phyloP scores from a whole-genome alignment of 2,888 invertebrate genomes.

The Rhogogaster chlorosoma region DNA sequence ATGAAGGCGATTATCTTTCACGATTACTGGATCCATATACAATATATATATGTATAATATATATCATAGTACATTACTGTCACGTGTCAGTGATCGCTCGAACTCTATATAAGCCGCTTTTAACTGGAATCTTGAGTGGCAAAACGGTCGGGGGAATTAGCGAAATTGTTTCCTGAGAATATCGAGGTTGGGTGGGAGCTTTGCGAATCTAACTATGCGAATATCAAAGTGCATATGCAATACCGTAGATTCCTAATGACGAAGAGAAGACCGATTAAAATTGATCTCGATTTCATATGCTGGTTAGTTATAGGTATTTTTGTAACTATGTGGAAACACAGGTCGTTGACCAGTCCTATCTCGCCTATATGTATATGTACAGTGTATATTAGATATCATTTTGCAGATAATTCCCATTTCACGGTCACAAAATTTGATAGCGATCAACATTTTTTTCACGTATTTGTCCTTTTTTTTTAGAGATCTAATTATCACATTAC shows the following conservation, averaged over 20 bases:
- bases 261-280: not conserved
- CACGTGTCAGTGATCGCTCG: not conserved
- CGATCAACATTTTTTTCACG: not conserved
- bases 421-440: slow-evolving; percentile 1
- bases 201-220: too few relatives aligned
- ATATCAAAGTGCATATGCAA: not conserved
- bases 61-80: not conserved
- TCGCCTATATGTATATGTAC: not conserved
- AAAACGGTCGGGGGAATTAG: not conserved
- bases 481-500: not conserved
- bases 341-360: not conserved
- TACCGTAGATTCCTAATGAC: not conserved
- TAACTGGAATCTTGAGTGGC: slow-evolving; percentile 1
- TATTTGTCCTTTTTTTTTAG: not conserved
- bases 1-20: not conserved
- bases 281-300: not conserved
- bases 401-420: not conserved
- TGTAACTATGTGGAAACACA: not conserved
- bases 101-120: slow-evolving; percentile 11
- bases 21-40: too few relatives aligned
- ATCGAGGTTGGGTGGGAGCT: not conserved
- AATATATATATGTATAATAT: too few relatives aligned
- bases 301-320: not conserved
- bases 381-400: not conserved
- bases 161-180: not conserved